Conservation (phyloP, 2,888 invertebrate genomes). For the Agonopterix heracliana region DNA sequence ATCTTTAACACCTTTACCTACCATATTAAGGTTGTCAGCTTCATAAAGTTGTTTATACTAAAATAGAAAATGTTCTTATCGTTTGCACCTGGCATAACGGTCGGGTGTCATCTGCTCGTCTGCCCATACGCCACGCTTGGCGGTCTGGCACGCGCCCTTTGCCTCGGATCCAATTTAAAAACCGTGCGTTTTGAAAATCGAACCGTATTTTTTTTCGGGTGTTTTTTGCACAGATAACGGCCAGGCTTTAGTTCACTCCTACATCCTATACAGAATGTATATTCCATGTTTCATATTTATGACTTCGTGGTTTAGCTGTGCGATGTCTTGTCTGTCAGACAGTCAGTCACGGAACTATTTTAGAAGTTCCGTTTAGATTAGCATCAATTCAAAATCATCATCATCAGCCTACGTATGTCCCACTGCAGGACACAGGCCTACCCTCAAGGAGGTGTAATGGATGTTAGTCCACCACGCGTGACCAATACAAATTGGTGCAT, state of each 20-base stretch:
- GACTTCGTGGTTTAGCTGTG: too few species aligned
- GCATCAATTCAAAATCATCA: too few species aligned
- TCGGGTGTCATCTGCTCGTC: slow-evolving; percentile 72
- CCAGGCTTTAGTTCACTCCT: not conserved
- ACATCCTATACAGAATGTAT: not conserved
- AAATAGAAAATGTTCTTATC: not conserved
- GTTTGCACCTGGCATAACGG: slow-evolving; percentile 72
- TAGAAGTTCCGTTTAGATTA: too few species aligned
- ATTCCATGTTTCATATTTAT: too few species aligned
- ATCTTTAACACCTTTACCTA: not conserved
- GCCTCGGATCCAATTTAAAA: slow-evolving; percentile 27
- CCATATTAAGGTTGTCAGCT: not conserved
- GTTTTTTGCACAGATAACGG: slow-evolving; percentile 28
- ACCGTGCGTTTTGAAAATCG: slow-evolving; percentile 23
- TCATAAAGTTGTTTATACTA: not conserved
- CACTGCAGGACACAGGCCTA: too few species aligned
- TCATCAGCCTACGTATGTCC: too few species aligned
- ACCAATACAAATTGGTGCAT: too few species aligned
- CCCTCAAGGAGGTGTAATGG: too few species aligned
- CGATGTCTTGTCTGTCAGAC: too few species aligned
- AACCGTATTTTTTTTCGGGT: slow-evolving; percentile 12
- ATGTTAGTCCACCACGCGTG: too few species aligned
- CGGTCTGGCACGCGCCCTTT: slow-evolving; percentile 58
- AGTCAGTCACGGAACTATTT: too few species aligned
- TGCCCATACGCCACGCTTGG: slow-evolving; percentile 66